Base-by-base conservation (phyloP, 1,140 invertebrate species). In the Delia radicum region DNA sequence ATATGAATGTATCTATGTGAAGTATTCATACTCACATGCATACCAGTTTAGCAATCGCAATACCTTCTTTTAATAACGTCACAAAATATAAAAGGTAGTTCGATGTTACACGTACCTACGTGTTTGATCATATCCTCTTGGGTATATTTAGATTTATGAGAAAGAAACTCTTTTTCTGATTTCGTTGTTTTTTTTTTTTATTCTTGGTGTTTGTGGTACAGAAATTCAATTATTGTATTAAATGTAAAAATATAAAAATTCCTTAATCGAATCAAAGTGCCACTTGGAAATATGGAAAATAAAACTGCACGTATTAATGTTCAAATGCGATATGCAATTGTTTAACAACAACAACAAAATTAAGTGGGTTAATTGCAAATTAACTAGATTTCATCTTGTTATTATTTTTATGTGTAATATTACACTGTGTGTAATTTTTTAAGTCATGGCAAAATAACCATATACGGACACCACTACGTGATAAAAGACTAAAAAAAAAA, bases 111-210 rank as follows among this genome's bases (percentile, higher is more conserved):
- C 48, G 48, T 55, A 21, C 48, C 48, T 37, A 69, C 65, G 65
- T 69, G 65, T 69, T 33, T 33, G 65, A 69, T 69, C 65, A 69
- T 24, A 69, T 69, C 65, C 65, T 69, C 65, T 69, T 69, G 65
- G 65, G 65, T 69, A 69, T 69, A 69, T 69, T 69, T 69, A 69
- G 65, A 69, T 69, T 69, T 69, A 69, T 69, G 65, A 37, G 65
- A 63, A 63, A 63, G 62, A 24, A 33, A 37, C n/a, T 69, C 65
- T 69, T 33, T 18, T 28, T n/a, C 18, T 69, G 24, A 15, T 69
- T 33, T 33, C 65, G n/a, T 10, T 15, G 18, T 37, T 69, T 12
- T 18, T 13, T 18, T 69, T 13, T 28, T 27, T 28, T 55, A 6
- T 55, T 55, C 48, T 5, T 55, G 48, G 18, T 21, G 48, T 55